Conservation (phyloP, 2,113 vertebrate species). For the Bombycilla garrulus region DNA sequence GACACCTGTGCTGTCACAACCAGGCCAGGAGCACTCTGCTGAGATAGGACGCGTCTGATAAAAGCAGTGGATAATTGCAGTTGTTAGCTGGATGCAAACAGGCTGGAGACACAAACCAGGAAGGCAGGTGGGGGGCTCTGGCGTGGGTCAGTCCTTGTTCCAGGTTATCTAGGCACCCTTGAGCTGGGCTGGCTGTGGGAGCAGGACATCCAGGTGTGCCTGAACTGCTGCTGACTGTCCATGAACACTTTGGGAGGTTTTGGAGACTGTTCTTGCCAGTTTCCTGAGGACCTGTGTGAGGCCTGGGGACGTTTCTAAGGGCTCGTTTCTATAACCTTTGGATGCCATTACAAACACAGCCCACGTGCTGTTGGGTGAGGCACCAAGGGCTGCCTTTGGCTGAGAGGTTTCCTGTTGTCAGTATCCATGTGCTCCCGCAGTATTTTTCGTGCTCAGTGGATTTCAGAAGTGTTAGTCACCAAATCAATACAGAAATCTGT, state of each 20-base stretch:
- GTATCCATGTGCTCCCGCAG: rapidly evolving
- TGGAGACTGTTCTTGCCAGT: not conserved
- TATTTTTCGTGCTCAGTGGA: not conserved
- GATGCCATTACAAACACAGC: too few species aligned
- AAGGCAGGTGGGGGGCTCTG: not conserved
- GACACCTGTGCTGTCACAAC: not conserved
- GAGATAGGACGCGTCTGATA: not conserved
- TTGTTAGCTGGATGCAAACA: not conserved
- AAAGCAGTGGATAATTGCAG: not conserved
- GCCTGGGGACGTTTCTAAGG: not conserved
- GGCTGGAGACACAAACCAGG: not conserved
- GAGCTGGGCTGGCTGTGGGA: not conserved
- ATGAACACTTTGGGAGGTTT: rapidly evolving
- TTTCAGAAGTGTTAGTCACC: not conserved
- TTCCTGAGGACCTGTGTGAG: not conserved
- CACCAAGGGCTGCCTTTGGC: not conserved
- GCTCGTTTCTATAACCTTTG: not conserved
- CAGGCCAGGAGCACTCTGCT: not conserved
- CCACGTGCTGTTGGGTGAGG: rapidly evolving
- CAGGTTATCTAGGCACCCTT: not conserved
- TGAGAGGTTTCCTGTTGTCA: not conserved
- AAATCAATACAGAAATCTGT: not conserved
- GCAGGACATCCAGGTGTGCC: not conserved
- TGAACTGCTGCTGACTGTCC: not conserved
- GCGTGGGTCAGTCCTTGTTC: not conserved